Conservation (phyloP, 2,797 vertebrate genomes). For the Mionectes olivaceus region DNA sequence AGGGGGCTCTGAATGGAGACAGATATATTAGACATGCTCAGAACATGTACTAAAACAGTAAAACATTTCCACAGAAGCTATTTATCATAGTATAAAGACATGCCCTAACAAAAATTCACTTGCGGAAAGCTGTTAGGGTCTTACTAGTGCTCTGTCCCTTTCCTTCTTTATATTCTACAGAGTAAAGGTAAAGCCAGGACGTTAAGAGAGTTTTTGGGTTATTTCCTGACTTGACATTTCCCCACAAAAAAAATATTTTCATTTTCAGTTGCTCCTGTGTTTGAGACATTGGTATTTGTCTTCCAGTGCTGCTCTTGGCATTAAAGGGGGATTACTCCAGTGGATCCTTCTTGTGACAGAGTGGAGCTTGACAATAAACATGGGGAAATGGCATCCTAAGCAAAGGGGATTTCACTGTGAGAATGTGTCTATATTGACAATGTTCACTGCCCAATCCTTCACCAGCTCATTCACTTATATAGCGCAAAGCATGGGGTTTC, state of each 20-base stretch:
- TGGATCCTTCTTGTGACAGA: not conserved
- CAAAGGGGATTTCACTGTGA: not conserved
- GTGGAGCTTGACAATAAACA: not conserved
- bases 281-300: not conserved
- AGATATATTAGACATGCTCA: not conserved
- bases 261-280: not conserved
- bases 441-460: not conserved
- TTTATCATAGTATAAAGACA: not conserved
- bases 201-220: rapidly evolving
- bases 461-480: not conserved
- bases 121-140: not conserved
- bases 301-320: not conserved
- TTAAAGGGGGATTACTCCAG: not conserved
- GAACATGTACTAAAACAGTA: not conserved
- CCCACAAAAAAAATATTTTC: not conserved
- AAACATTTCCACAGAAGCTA: not conserved
- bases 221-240: not conserved
- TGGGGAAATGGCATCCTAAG: not conserved
- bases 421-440: not conserved
- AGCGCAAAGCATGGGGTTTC: not conserved
- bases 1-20: not conserved
- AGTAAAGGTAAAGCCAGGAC: not conserved
- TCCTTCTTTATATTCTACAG: not conserved
- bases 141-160: not conserved
- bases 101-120: not conserved